Evolutionary conservation across 2,888 invertebrate genomes (phyloP).

Genomic region (Acleris emargana): DNA sequence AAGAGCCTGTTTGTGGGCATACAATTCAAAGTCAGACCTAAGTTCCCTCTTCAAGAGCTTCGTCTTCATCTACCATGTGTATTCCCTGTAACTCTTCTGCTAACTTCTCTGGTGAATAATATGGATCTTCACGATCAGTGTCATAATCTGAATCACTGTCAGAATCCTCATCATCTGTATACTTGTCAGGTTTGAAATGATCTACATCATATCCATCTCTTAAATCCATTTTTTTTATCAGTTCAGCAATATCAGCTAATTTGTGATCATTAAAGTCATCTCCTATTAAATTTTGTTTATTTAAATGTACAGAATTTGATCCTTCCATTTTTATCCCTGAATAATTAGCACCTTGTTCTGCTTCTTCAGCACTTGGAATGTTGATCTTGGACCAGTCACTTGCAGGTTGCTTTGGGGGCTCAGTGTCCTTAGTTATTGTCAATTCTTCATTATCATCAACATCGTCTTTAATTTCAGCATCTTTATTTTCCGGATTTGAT

Average conservation of each 20-base stretch:
- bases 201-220: slow-evolving; percentile 64
- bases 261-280: slow-evolving; percentile 54
- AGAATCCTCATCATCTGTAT: slow-evolving; percentile 52
- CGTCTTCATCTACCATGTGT: slow-evolving; percentile 86
- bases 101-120: slow-evolving; percentile 88
- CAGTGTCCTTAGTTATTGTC: slow-evolving; percentile 17
- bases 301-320: slow-evolving; percentile 32
- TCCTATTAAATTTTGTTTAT: slow-evolving; percentile 26
- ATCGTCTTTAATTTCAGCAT: slow-evolving; percentile 20
- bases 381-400: slow-evolving; percentile 30
- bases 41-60: slow-evolving; percentile 92
- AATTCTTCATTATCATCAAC: slow-evolving; percentile 30
- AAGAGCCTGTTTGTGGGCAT: slow-evolving; percentile 97
- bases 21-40: slow-evolving; percentile 99
- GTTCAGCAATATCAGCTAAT: slow-evolving; percentile 59
- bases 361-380: slow-evolving; percentile 31
- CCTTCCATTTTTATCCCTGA: slow-evolving; percentile 39
- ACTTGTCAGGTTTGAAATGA: slow-evolving; percentile 64
- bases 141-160: slow-evolving; percentile 55
- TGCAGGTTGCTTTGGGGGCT: slow-evolving; percentile 12
- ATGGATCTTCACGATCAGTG: slow-evolving; percentile 85
- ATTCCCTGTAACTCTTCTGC: slow-evolving; percentile 88
- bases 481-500: slow-evolving; percentile 45
- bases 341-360: slow-evolving; percentile 27
- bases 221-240: slow-evolving; percentile 71